Evolutionary conservation across 2,113 vertebrate species (phyloP).

Genomic region (Lethenteron reissneri): DNA sequence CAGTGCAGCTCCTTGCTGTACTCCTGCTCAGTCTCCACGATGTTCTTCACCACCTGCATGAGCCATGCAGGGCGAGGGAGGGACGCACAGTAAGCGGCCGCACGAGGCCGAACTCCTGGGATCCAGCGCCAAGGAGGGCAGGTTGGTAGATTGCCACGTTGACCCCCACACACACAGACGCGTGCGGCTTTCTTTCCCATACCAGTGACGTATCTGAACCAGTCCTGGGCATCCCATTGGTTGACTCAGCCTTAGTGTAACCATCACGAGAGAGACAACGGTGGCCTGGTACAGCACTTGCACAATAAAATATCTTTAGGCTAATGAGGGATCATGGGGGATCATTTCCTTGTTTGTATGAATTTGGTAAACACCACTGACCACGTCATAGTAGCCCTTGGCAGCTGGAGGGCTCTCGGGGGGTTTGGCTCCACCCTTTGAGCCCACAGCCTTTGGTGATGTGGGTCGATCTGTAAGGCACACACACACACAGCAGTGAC

Average conservation of each 20-base stretch:
- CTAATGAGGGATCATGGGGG: neutral
- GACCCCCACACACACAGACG: no score
- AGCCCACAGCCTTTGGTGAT: neutral
- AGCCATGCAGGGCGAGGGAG: no score
- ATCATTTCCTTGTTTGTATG: neutral
- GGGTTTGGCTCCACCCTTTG: no score
- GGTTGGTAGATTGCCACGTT: no score
- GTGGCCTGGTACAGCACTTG: conserved; percentile 37
- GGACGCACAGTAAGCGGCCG: no score
- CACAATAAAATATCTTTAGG: conserved; percentile 12
- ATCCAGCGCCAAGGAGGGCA: no score
- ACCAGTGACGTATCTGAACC: no score
- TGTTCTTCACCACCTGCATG: conserved; percentile 40
- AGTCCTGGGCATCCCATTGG: no score
- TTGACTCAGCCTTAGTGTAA: no score
- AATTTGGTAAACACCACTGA: conserved; percentile 24
- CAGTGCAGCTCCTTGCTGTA: conserved; percentile 87
- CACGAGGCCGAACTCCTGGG: no score
- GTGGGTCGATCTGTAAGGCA: conserved; percentile 3
- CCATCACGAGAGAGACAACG: no score
- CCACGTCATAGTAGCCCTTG: conserved; percentile 96
- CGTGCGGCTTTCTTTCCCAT: no score
- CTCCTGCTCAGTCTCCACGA: conserved; percentile 91
- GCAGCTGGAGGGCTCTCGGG: conserved; percentile 75
- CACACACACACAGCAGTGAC: neutral